phyloP scores from a whole-genome alignment of 35 echinoderm and acorn worm species.

The Patiria miniata region DNA sequence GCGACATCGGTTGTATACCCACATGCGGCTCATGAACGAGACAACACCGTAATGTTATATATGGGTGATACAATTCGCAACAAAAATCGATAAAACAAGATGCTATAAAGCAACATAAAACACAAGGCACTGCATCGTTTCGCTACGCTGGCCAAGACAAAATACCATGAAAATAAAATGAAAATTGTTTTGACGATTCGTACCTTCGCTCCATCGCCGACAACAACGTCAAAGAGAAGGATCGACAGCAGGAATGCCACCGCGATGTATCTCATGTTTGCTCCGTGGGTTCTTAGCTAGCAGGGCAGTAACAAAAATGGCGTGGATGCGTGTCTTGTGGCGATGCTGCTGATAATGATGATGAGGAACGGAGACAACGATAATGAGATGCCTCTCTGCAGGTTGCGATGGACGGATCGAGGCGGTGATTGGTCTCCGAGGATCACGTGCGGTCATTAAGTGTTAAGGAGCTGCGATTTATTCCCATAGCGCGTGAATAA shows the following conservation, averaged over 20 bases:
- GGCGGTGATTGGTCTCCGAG: not conserved
- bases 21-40: no score
- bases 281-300: not conserved
- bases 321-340: not conserved
- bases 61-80: no score
- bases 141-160: no score
- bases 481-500: no score
- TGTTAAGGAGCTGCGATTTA: no score
- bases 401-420: not conserved
- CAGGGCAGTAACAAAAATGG: not conserved
- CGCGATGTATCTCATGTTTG: not conserved
- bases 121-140: no score
- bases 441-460: not conserved
- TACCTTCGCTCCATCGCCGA: not conserved
- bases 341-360: not conserved
- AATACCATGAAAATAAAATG: not conserved
- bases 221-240: not conserved
- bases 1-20: no score
- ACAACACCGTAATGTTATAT: no score
- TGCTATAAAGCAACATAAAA: no score
- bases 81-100: no score
- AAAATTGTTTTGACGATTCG: not conserved
- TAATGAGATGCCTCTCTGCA: not conserved
- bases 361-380: not conserved
- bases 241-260: not conserved